Evolutionary conservation across 2,888 invertebrate species (phyloP).

Genomic region (Corbicula japonica): DNA sequence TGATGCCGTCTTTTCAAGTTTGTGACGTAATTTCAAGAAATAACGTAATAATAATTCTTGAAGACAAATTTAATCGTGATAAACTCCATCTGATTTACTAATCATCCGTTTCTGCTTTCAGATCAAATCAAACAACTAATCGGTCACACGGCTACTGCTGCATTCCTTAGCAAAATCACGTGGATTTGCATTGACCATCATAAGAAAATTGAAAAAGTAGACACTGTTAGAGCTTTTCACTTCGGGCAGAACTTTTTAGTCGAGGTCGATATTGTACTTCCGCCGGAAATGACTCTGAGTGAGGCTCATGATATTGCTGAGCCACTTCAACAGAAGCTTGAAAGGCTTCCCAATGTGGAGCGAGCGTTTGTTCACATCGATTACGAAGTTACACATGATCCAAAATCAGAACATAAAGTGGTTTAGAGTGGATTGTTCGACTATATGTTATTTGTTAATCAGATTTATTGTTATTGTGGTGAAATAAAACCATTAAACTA

Average conservation of each 20-base stretch:
- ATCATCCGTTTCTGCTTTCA: slow-evolving; percentile 66
- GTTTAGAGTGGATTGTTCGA: slow-evolving; percentile 76
- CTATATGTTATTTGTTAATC: too few relatives aligned
- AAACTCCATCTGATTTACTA: background rate
- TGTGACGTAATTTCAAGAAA: too few relatives aligned
- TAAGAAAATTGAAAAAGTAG: slow-evolving; percentile 83
- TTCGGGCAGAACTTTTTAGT: slow-evolving; percentile 87
- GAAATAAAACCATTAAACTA: too few relatives aligned
- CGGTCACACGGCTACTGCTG: slow-evolving; percentile 85
- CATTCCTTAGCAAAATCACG: slow-evolving; percentile 85
- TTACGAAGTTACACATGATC: slow-evolving; percentile 87
- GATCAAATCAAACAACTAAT: slow-evolving; percentile 85
- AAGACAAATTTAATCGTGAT: too few relatives aligned
- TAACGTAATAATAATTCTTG: too few relatives aligned
- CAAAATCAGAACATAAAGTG: slow-evolving; percentile 87
- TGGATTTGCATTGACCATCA: slow-evolving; percentile 85
- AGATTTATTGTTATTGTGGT: too few relatives aligned
- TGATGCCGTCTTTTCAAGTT: too few relatives aligned
- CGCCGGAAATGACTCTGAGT: slow-evolving; percentile 86
- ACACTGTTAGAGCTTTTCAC: slow-evolving; percentile 88
- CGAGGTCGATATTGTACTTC: slow-evolving; percentile 87
- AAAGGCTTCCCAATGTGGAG: slow-evolving; percentile 87
- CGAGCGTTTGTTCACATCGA: slow-evolving; percentile 88
- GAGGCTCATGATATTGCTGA: slow-evolving; percentile 88
- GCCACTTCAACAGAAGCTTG: slow-evolving; percentile 87